phyloP scores from a whole-genome alignment of 1,140 invertebrate genomes.

The Paraescarpia echinospica region DNA sequence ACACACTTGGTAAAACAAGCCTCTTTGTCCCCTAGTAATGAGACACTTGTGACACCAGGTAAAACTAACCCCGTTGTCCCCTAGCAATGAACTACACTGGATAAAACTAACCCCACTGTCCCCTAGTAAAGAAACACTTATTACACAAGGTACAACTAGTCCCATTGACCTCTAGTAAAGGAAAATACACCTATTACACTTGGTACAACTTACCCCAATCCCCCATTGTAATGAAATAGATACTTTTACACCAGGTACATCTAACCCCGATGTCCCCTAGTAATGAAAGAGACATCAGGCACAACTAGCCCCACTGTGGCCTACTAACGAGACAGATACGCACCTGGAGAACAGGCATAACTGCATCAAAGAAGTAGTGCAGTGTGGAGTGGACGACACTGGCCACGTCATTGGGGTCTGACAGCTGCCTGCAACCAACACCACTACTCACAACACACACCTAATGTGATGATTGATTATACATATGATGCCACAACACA shows the following conservation, averaged over 20 bases:
- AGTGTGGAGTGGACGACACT: conserved; percentile 45
- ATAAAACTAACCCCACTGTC: too few species aligned
- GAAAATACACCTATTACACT: too few species aligned
- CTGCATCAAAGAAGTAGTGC: conserved; percentile 53
- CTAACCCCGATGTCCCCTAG: too few species aligned
- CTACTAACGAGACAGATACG: conserved; percentile 17
- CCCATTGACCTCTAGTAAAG: too few species aligned
- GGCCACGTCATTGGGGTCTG: conserved; percentile 41
- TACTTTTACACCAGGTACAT: not conserved
- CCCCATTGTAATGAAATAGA: too few species aligned
- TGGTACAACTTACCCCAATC: too few species aligned
- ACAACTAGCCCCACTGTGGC: not conserved
- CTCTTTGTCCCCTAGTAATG: too few species aligned
- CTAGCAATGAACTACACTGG: too few species aligned
- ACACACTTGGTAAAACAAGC: too few species aligned
- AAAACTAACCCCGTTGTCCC: too few species aligned
- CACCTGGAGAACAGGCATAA: conserved; percentile 54
- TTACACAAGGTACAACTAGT: too few species aligned
- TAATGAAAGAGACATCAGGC: not conserved
- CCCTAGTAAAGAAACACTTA: too few species aligned
- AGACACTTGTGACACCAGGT: not conserved
- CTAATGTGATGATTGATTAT: not conserved
- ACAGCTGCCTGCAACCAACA: conserved; percentile 41
- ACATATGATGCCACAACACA: not conserved
- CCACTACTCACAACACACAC: not conserved